Base-by-base conservation (phyloP, 2,888 invertebrate genomes). In the Xiphydria camelus region DNA sequence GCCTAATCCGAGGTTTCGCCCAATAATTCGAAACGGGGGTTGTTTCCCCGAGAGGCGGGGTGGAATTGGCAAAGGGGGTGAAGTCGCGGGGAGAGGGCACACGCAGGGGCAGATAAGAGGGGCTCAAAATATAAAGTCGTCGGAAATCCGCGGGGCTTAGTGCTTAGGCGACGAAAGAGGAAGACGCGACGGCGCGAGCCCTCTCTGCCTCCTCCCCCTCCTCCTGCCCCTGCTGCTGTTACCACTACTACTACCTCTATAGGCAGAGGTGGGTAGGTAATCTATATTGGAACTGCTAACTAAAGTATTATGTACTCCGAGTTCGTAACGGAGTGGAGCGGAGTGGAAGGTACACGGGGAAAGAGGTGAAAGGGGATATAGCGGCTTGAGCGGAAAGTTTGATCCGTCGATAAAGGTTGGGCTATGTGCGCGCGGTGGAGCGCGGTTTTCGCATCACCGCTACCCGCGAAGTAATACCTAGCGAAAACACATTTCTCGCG, bases 111-210 rank as follows among this genome's bases (percentile, higher is more conserved):
- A 57, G 57, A 62, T 52, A 58, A 43, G 51, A 49, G 55, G 53
- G 43, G 49, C 48, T 48, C 42, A 51, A 59, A 61, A 62, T 59
- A 58, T 55, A 55, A 57, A 60, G 57, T 49, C 55, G 53, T 41
- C 21, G 41, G 46, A 51, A 55, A 64, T 60, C 53, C 57, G 40
- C 29, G 38, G 48, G 53, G 58, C 56, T 64, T 61, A 61, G 41
- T 48, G 37, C 43, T 51, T 36, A 45, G 42, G 37, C 49, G 44
- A 49, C 55, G 48, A 52, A 45, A 53, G 47, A 19, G 37, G 44
- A 51, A 47, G 46, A 58, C 38, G 41, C 39, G 43, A 41, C 38
- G 42, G 31, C 17, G 41, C 25, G 22, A 5, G 20, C 19, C 42
- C 40, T 21, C 40, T 29, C 22, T 23, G 31, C 38, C 31, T 32